phyloP scores from a whole-genome alignment of 2,113 vertebrate genomes.

The Lethenteron camtschaticum region DNA sequence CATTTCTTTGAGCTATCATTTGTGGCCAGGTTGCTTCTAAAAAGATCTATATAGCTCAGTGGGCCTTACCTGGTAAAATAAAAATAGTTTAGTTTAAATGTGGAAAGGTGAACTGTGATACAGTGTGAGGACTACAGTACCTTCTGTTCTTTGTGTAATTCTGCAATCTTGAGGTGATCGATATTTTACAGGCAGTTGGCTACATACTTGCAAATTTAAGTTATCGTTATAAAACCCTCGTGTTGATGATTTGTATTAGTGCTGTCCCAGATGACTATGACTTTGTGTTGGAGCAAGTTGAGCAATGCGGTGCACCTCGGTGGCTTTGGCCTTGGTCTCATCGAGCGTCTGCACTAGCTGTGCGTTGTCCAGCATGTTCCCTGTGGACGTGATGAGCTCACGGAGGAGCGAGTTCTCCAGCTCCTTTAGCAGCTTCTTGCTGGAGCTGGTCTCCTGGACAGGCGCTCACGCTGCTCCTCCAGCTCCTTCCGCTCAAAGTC shows the following conservation, averaged over 20 bases:
- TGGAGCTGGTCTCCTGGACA: constrained; percentile 83
- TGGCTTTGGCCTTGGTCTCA: constrained; percentile 67
- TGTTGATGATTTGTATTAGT: background rate
- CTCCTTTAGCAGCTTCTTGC: constrained; percentile 67
- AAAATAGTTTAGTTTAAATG: no score
- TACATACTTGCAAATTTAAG: background rate
- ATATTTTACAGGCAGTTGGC: background rate
- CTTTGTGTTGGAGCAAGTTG: background rate
- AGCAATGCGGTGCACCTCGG: constrained; percentile 29
- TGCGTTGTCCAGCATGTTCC: constrained; percentile 85
- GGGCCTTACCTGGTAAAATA: no score
- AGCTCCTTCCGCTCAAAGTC: constrained; percentile 56
- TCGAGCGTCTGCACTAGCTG: constrained; percentile 67
- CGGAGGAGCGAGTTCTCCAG: constrained; percentile 68
- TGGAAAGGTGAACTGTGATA: no score
- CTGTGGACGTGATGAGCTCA: constrained; percentile 60
- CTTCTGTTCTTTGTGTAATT: background rate
- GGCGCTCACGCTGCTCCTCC: constrained; percentile 55
- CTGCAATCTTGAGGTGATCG: background rate
- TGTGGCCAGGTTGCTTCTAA: no score
- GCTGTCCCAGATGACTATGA: background rate
- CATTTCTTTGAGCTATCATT: no score
- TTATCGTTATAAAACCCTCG: background rate
- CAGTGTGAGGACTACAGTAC: background rate
- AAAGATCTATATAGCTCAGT: no score